These are phyloP conservation scores for Nycticorax nycticorax DNA, from an alignment of 2,113 vertebrate species.

Conservation along the genomic window DNA sequence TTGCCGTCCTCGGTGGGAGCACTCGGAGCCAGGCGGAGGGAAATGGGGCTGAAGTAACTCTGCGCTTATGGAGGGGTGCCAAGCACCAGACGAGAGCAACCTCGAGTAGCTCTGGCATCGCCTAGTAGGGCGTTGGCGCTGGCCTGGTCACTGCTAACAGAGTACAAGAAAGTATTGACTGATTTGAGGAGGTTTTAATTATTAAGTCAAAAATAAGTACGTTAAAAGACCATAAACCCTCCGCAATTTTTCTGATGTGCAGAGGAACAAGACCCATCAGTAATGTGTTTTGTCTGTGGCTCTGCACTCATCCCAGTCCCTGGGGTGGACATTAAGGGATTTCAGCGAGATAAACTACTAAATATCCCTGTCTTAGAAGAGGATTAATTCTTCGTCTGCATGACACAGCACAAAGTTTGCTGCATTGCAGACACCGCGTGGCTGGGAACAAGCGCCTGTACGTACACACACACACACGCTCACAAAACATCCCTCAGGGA, in stretches of 20 bases:
- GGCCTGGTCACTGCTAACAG: background rate
- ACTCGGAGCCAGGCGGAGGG: background rate
- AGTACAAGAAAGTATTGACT: background rate
- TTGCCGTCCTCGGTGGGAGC: background rate
- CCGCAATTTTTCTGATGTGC: accelerated
- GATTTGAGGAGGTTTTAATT: background rate
- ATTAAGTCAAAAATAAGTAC: background rate
- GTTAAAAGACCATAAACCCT: background rate
- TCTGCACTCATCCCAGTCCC: background rate
- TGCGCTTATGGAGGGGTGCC: background rate
- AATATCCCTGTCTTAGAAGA: background rate
- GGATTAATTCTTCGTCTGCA: background rate
- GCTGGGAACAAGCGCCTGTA: background rate
- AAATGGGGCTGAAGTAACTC: background rate
- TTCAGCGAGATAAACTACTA: background rate
- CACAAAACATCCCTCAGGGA: background rate
- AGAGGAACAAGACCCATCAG: background rate
- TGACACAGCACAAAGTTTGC: slow-evolving; percentile 62
- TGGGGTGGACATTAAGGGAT: background rate
- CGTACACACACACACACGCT: background rate
- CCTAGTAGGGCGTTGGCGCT: background rate
- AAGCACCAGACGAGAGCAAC: background rate
- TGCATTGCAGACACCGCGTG: slow-evolving; percentile 63
- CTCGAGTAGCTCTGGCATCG: accelerated
- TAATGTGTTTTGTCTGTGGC: background rate